Conservation (phyloP, 2,888 invertebrate genomes). For the Conistra vaccinii region DNA sequence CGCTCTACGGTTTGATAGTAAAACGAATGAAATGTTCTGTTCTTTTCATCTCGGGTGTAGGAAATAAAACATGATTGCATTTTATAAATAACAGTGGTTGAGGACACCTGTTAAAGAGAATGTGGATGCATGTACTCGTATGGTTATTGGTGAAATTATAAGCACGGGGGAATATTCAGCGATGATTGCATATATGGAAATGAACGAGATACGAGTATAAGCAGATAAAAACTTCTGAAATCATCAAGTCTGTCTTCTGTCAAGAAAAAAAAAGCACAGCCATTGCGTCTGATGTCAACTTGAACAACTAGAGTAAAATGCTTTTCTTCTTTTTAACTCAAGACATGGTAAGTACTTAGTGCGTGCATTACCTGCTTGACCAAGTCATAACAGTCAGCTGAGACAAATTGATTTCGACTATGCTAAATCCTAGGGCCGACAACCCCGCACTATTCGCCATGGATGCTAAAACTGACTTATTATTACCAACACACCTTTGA, state of each 20-base stretch:
- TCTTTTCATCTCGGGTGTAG: slow-evolving; percentile 55
- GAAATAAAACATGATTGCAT: slow-evolving; percentile 51
- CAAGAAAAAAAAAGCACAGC: background rate
- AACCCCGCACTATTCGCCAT: slow-evolving; percentile 51
- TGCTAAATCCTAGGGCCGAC: slow-evolving; percentile 56
- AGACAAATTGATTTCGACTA: slow-evolving; percentile 58
- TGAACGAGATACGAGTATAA: too few relatives aligned
- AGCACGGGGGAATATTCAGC: background rate
- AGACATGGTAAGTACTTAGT: slow-evolving; percentile 11
- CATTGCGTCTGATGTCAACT: background rate
- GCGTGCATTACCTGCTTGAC: slow-evolving; percentile 36
- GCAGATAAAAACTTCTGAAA: too few relatives aligned
- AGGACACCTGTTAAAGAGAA: background rate
- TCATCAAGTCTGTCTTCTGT: too few relatives aligned
- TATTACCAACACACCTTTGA: slow-evolving; percentile 51
- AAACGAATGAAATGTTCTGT: slow-evolving; percentile 54
- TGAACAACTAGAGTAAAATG: background rate
- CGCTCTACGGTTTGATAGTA: slow-evolving; percentile 57
- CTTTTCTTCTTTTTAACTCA: slow-evolving; percentile 22
- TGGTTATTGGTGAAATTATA: background rate
- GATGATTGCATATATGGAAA: background rate
- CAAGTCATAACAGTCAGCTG: slow-evolving; percentile 49
- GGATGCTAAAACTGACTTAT: slow-evolving; percentile 53
- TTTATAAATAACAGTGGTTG: slow-evolving; percentile 45
- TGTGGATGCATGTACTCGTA: slow-evolving; percentile 1